phyloP scores from a whole-genome alignment of 2,113 vertebrate species.

The Eolophus roseicapilla region DNA sequence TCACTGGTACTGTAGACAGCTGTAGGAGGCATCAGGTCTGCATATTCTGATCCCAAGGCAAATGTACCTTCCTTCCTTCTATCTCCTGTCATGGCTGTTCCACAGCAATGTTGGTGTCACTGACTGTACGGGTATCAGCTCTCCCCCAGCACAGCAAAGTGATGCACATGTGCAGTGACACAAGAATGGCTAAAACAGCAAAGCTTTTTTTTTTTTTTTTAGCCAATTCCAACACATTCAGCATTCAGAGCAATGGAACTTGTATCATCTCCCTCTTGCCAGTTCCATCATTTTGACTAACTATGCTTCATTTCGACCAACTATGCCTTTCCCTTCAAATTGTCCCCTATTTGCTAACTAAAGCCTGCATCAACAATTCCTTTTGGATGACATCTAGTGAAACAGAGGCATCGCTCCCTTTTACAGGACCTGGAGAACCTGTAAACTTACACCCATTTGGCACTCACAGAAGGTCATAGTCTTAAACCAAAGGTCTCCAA shows the following conservation, averaged over 20 bases:
- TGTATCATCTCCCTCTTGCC: neutral
- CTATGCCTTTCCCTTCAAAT: neutral
- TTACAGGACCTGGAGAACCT: neutral
- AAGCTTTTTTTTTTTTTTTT: neutral
- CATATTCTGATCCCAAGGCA: neutral
- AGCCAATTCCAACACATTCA: neutral
- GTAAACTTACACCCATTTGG: neutral
- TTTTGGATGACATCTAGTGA: neutral
- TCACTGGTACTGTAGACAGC: neutral
- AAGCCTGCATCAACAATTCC: neutral
- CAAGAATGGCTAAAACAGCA: neutral
- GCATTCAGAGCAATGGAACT: neutral
- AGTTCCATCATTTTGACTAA: neutral
- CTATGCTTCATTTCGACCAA: neutral
- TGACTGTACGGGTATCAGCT: fast-evolving
- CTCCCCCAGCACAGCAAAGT: neutral
- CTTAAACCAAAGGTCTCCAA: neutral
- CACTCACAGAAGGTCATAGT: neutral
- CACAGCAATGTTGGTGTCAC: neutral
- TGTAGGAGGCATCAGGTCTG: neutral
- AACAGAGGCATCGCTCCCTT: neutral
- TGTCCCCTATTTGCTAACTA: neutral
- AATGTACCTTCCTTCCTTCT: neutral
- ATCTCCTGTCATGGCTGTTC: neutral
- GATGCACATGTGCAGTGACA: neutral